Evolutionary conservation across 1,140 invertebrate species (phyloP), one percentile per base, ranked within the genome.

Genomic region (Macrostomum lignano): DNA sequence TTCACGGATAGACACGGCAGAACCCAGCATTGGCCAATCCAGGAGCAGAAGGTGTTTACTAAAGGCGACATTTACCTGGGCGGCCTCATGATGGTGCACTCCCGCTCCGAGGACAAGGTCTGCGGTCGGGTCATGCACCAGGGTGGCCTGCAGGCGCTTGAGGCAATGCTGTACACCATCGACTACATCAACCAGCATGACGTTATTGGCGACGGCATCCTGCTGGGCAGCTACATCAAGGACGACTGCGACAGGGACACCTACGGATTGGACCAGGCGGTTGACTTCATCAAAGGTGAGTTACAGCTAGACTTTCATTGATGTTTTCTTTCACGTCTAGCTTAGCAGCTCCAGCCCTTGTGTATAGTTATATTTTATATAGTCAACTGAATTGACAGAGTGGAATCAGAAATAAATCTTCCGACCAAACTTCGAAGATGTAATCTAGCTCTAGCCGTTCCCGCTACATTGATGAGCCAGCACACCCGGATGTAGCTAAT

Each of bases 201-300:
- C 14, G 59, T 63, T 17, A 51, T 63, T 28, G 72, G 73, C 0
- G 74, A 75, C 19, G n/a, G n/a, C n/a, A 66, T 81, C 13, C 72
- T 63, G 22, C 56, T 86, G 6, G 79, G 79, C 5, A 74, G 75
- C 2, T 72, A 82, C 46, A 71, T 84, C 17, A 63, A 86, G 31
- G 79, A 88, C 47, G 82, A 91, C 51, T 91, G 82, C 55, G 81
- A 88, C 57, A 75, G 78, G 55, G 81, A 91, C 49, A 88, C 79
- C 1, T 86, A 84, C 50, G 81, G 82, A 3, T 58, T 88, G 22
- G 79, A 88, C 46, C 84, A 88, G 69, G 75, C 79, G 5, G 74
- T 88, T 5, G 79, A 88, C 54, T 91, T 91, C 50, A 88, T 91
- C 38, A 79, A 86, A 72, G 79, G 81, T 86, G 58, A 64, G 69